A percentile compares a stretch with the other conserved stretches of the same genome.
phyloP scores from a whole-genome alignment of 2,888 invertebrate species.

The Apoda limacodes region DNA sequence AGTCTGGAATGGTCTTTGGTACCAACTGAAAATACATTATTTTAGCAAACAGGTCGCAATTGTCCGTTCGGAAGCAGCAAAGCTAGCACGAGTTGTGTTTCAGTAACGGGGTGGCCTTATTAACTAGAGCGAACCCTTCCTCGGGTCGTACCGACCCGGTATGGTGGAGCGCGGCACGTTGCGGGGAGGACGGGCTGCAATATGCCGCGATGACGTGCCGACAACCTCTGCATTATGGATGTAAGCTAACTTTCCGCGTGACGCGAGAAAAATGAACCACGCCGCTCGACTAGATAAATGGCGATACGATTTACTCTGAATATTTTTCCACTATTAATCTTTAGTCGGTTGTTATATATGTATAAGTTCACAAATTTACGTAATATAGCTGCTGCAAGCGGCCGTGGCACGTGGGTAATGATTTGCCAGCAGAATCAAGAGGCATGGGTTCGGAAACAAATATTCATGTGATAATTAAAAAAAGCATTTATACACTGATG shows the following conservation, averaged over 20 bases:
- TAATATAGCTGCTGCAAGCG: too few relatives aligned
- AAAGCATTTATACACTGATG: too few relatives aligned
- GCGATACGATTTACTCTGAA: constrained; percentile 53
- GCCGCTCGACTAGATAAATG: constrained; percentile 46
- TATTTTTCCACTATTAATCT: too few relatives aligned
- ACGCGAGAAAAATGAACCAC: constrained; percentile 69
- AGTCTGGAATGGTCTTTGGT: too few relatives aligned
- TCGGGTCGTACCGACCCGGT: too few relatives aligned
- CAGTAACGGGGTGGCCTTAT: constrained; percentile 31
- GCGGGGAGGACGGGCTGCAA: constrained; percentile 28
- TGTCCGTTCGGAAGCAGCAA: constrained; percentile 17
- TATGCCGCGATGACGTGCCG: constrained; percentile 65
- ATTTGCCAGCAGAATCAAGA: too few relatives aligned
- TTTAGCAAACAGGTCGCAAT: constrained; percentile 2
- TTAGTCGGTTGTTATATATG: too few relatives aligned
- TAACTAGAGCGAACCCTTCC: constrained; percentile 50
- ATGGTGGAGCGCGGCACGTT: constrained; percentile 20
- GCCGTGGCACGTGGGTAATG: too few relatives aligned
- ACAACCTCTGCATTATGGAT: constrained; percentile 65
- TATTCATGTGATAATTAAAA: too few relatives aligned
- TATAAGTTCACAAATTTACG: too few relatives aligned
- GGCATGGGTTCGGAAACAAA: too few relatives aligned
- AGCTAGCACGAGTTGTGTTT: constrained; percentile 22
- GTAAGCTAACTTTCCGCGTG: constrained; percentile 52
- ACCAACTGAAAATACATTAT: constrained; percentile 5